Evolutionary conservation across 2,888 invertebrate genomes (phyloP), one percentile per base, ranked within the genome.

Genomic region (Phlogophora meticulosa): DNA sequence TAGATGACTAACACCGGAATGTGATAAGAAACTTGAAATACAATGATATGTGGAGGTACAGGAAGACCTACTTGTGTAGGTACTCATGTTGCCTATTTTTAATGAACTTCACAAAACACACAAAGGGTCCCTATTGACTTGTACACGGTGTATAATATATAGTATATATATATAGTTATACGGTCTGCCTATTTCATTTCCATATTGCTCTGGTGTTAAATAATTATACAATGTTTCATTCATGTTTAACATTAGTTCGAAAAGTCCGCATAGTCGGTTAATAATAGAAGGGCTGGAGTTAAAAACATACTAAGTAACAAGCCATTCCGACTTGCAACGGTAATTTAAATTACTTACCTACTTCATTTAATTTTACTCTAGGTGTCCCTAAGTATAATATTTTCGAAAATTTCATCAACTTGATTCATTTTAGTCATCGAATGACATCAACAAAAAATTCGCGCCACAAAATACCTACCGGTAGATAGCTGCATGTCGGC

Each of bases 1-100:
- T 51, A 36, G 20, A 53, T 69, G 72, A 76, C 59, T 72, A 76
- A 76, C 7, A 40, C 34, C 7, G 53, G 38, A 34, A 60, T 71
- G 1, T 42, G 70, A 68, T 69, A 71, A 75, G 49, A 3, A 22
- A 57, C 34, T 51, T 28, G 15, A 36, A 57, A 42, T 52, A 2
- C 28, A 69, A 51, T 10, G 28, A 34, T 43, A 43, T 4, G 22
- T 7, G 7, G 15, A 28, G 28, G 28, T 28, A 28, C 28, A 28
- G 28, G 28, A 2, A 28, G 28, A 56, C 7, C 4, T 28, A 17
- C 17, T 32, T 51, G 38, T n/a, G 9, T 17, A n/a, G 7, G 15
- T 40, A 11, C 5, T n/a, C n/a, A n/a, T n/a, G n/a, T n/a, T n/a
- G n/a, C n/a, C n/a, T n/a, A n/a, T n/a, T n/a, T n/a, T n/a, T n/a